These are phyloP conservation scores for Salvelinus fontinalis DNA, from an alignment of 2,113 vertebrate genomes.

Conservation along the genomic window DNA sequence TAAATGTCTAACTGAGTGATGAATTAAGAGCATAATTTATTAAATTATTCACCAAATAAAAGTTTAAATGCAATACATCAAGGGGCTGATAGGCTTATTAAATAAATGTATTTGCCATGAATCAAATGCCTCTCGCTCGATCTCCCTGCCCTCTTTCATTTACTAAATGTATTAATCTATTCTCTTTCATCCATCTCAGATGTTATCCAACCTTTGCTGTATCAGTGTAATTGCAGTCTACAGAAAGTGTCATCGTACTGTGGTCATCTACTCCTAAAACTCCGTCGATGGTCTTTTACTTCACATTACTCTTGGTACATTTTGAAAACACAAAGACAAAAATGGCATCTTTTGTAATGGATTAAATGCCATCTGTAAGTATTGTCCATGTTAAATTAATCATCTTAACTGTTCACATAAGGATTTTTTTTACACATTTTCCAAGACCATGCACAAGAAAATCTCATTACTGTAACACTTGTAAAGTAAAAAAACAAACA, in stretches of 20 bases:
- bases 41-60: slow-evolving; percentile 13
- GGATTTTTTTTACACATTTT: no score
- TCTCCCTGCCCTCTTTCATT: slow-evolving; percentile 33
- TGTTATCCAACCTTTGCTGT: slow-evolving; percentile 48
- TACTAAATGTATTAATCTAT: slow-evolving; percentile 65
- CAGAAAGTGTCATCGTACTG: slow-evolving; percentile 28
- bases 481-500: no score
- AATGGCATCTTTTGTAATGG: no score
- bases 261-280: slow-evolving; percentile 23
- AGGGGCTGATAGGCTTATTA: slow-evolving; percentile 15
- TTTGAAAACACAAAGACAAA: no score
- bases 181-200: slow-evolving; percentile 65
- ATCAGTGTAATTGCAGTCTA: slow-evolving; percentile 39
- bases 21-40: no score
- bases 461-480: no score
- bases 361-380: no score
- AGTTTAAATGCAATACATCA: slow-evolving; percentile 7
- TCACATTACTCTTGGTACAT: no score
- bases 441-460: no score
- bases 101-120: slow-evolving; percentile 30
- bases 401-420: no score
- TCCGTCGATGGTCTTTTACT: neutral
- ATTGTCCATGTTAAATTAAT: no score
- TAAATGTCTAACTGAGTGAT: no score
- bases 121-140: slow-evolving; percentile 1